Evolutionary conservation across 37 sponge, comb jelly and placozoan genomes (phyloP), one percentile per base, ranked within the genome.

Genomic region (Halisarca cf. caerulea): DNA sequence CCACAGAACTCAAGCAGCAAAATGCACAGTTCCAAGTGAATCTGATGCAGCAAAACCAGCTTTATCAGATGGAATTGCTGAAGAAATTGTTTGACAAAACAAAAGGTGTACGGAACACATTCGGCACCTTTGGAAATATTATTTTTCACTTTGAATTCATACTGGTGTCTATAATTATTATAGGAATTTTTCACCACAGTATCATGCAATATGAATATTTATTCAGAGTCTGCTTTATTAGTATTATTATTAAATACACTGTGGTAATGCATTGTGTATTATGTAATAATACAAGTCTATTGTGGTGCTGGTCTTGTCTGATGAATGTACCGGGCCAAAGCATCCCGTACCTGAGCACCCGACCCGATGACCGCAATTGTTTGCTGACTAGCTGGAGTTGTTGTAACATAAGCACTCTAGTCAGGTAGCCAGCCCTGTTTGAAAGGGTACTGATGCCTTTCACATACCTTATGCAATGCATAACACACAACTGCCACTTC

Each of bases 401-500:
- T 68, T 27, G 15, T 27, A 30, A 68, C 5, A 34, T 68, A 80
- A 23, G 33, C 59, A 57, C 39, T 58, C 36, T 55, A 18, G 27
- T 80, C 81, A 21, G 81, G 81, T 30, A 80, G 59, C 39, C 58
- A 55, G 0, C 58, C 59, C 1, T 25, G 33, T 25, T 80, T 59
- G 27, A 51, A 57, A 47, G 81, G 58, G 81, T 33, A 51, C 33
- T 51, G 24, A 21, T 71, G 69, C 41, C 73, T 37, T 43, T 68
- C 75, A 18, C 75, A 72, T 0, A 84, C 23, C 17, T 84, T 70
- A 39, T 73, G 73, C 58, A 84, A 36, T 21, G 75, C 75, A 44
- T 75, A 84, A 55, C 84, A 84, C 0, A 84, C 84, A n/a, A 72
- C 27, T 11, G 73, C 84, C 17, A 84, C 58, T 30, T 57, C 23